Evolutionary conservation across 2,888 invertebrate genomes (phyloP), one percentile per base, ranked within the genome.

Genomic region (Drosophila yooni): DNA sequence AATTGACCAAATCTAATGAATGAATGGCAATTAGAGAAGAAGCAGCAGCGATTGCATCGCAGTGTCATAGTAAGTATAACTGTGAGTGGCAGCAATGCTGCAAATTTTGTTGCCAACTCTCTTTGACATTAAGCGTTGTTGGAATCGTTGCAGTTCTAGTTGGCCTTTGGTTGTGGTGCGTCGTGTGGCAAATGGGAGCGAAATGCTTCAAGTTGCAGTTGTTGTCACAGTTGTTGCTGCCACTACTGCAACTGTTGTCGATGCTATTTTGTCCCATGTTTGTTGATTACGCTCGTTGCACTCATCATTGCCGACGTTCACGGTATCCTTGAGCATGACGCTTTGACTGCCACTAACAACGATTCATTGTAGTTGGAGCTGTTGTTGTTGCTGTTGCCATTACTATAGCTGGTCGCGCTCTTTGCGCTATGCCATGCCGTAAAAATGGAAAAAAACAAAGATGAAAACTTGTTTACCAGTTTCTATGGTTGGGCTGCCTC

Each of bases 401-500:
- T 50, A 36, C 31, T 62, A 10, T 33, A 36, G 63, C 53, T 74
- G 65, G 73, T 76, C 72, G 72, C 72, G 79, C 73, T 76, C 72
- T 62, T 67, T 63, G 58, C 75, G 66, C 48, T 33, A 36, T 43
- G 38, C 31, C 27, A 13, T 48, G 48, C 69, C 15, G 57, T 40
- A 21, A 57, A 57, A 40, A 54, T n/a, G n/a, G 46, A 52, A 40
- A 60, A 48, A 60, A 80, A 74, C 71, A 75, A 79, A 74, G 82
- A 78, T 68, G 79, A 72, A 82, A 82, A 83, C 88, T 89, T 85
- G 81, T 81, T 88, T 82, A 74, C 81, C 71, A 72, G 79, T 79
- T 86, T 83, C 84, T 76, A 65, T 85, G 76, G 74, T 74, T 56
- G 72, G 68, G 59, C 56, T 50, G 66, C 72, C 69, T 53, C 72